These are phyloP conservation scores for Phlogophora meticulosa DNA, from an alignment of 2,888 invertebrate genomes.

Conservation along the genomic window DNA sequence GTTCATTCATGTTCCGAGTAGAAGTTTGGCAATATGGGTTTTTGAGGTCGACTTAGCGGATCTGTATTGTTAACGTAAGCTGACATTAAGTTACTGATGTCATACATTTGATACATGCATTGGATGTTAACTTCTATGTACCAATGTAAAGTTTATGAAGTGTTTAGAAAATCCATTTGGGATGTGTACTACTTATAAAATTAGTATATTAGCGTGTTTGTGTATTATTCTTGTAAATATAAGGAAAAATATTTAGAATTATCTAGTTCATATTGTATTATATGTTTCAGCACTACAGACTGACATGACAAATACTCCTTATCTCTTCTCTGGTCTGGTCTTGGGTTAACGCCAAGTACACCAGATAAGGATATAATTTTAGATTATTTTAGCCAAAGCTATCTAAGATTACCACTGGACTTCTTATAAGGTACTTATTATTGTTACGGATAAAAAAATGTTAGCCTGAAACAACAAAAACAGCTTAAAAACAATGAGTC, in stretches of 20 bases:
- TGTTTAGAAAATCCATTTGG: slow-evolving; percentile 1
- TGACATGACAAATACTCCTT: neutral
- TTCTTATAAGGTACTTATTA: neutral
- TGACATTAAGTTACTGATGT: slow-evolving; percentile 55
- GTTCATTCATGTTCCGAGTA: slow-evolving; percentile 86
- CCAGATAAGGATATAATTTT: neutral
- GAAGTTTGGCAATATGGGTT: slow-evolving; percentile 84
- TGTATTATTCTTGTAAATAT: neutral
- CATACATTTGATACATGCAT: slow-evolving; percentile 51
- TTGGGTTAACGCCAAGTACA: slow-evolving; percentile 32
- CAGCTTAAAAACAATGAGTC: neutral
- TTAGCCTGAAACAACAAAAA: neutral
- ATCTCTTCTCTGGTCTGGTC: neutral
- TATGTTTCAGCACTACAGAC: neutral
- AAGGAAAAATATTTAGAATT: neutral
- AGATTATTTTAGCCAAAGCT: slow-evolving; percentile 9
- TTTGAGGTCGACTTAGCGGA: slow-evolving; percentile 85
- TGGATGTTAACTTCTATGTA: slow-evolving; percentile 24
- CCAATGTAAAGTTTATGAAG: neutral
- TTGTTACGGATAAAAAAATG: neutral
- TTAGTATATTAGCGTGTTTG: neutral
- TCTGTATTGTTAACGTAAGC: slow-evolving; percentile 70
- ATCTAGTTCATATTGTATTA: neutral
- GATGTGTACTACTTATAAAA: neutral
- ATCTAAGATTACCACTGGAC: neutral